Conservation (phyloP, 2,888 invertebrate genomes). For the Drosophila formosana region DNA sequence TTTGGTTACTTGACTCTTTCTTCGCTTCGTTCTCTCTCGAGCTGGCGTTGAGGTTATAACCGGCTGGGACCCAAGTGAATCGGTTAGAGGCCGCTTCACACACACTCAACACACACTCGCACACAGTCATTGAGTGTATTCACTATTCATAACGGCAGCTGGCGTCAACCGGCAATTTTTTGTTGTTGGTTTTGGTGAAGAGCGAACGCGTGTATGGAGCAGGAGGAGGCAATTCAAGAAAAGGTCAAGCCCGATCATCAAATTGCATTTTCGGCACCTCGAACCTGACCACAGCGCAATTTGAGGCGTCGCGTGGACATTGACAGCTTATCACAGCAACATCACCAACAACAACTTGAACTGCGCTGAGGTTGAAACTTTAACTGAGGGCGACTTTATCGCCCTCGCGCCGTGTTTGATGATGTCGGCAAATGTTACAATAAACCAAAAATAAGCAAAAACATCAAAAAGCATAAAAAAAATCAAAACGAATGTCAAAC, state of each 20-base stretch:
- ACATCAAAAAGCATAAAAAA: constrained; percentile 14
- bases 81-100: constrained; percentile 47
- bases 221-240: constrained; percentile 17
- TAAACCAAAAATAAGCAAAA: constrained; percentile 42
- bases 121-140: background rate
- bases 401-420: constrained; percentile 33
- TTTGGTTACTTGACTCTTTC: constrained; percentile 38
- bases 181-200: background rate
- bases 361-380: constrained; percentile 2
- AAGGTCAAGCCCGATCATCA: constrained; percentile 49
- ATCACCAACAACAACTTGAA: constrained; percentile 3
- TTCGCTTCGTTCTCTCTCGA: background rate
- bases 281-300: constrained; percentile 50
- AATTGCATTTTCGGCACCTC: constrained; percentile 45
- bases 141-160: constrained; percentile 9
- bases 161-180: constrained; percentile 22
- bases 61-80: constrained; percentile 57
- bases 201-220: background rate
- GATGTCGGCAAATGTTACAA: constrained; percentile 53
- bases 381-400: constrained; percentile 26
- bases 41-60: constrained; percentile 51
- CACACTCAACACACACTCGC: background rate
- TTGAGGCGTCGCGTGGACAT: constrained; percentile 50
- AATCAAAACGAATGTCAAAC: background rate
- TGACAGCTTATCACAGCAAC: constrained; percentile 58